Base-by-base conservation (phyloP, 2,888 invertebrate genomes). In the Drosophila fungiperda region DNA sequence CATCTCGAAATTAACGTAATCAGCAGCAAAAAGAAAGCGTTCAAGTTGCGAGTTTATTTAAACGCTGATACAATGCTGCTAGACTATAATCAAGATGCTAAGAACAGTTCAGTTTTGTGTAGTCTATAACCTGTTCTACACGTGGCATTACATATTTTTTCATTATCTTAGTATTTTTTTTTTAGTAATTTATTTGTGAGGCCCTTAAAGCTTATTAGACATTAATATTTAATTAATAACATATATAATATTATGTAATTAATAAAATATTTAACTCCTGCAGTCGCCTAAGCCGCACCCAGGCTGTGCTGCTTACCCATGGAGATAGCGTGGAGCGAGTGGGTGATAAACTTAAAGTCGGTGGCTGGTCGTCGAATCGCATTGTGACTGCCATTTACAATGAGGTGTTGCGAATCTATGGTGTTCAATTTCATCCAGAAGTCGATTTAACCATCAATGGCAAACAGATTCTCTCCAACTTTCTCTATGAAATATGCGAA, bases 391-490 rank as follows among this genome's bases (percentile, higher is more conserved):
- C 97, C 66, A 97, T 99, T 90, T 97, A 97, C 90, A 97, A 98
- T 94, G 98, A 99, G 91, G 96, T 97, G 92, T 94, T 96, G 93
- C 95, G 97, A 63, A 95, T 99, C 68, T 99, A 98, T 92, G 99
- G 99, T 35, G 97, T 99, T 74, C 99, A 99, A 94, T 99, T 99
- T 94, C 99, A 99, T 93, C 99, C 99, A 0, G 99, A 99, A 94
- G 97, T 99, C 81, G 99, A 99, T 93, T 95, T 99, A 89, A 98
- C 99, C 0, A 95, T 95, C 17, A 96, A 98, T 92, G 99, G 99
- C 73, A 96, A 96, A 93, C 95, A 95, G 90, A 99, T 99, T 96
- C 94, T 99, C 90, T 96, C 96, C 76, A 99, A 99, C 94, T 99
- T 99, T 94, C 94, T 99, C 81, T 98, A 97, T 93, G 98, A 98